Conservation (phyloP, 2,888 invertebrate genomes). For the Labia minor region DNA sequence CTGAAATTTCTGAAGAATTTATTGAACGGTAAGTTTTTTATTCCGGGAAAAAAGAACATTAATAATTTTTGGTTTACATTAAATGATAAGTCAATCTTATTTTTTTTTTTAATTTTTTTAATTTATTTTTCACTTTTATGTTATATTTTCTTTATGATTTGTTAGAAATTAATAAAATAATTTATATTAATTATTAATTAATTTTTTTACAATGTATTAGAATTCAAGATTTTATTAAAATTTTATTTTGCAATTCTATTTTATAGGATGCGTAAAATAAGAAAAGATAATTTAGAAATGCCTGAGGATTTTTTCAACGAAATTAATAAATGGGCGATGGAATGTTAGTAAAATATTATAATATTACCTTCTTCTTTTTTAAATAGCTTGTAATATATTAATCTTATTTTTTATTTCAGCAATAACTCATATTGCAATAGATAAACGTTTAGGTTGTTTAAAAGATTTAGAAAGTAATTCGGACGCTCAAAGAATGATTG, state of each 20-base stretch:
- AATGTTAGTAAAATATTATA: constrained; percentile 36
- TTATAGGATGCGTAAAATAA: constrained; percentile 36
- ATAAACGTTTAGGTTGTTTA: constrained; percentile 38
- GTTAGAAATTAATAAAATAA: too few relatives aligned
- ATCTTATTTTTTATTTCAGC: constrained; percentile 28
- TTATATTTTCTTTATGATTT: too few relatives aligned
- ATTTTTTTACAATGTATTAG: too few relatives aligned
- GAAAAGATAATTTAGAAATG: constrained; percentile 34
- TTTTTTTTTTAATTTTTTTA: constrained; percentile 2
- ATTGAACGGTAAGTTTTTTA: constrained; percentile 22
- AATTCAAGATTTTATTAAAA: too few relatives aligned
- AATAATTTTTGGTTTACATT: too few relatives aligned
- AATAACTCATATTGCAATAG: constrained; percentile 37
- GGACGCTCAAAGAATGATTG: constrained; percentile 37
- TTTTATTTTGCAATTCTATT: too few relatives aligned
- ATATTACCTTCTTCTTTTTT: too few relatives aligned
- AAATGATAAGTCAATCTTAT: too few relatives aligned
- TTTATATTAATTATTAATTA: too few relatives aligned
- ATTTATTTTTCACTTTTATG: constrained; percentile 31
- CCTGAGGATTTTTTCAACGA: constrained; percentile 42
- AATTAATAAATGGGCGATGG: constrained; percentile 52
- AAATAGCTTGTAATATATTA: not conserved
- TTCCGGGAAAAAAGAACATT: not conserved
- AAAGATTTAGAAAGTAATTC: constrained; percentile 32
- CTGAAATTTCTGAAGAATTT: constrained; percentile 37